Percentiles rank a stretch among this genome's conserved stretches.
These are phyloP conservation scores for Protobothrops flavoviridis DNA, from an alignment of 2,113 vertebrate species.

Conservation along the genomic window DNA sequence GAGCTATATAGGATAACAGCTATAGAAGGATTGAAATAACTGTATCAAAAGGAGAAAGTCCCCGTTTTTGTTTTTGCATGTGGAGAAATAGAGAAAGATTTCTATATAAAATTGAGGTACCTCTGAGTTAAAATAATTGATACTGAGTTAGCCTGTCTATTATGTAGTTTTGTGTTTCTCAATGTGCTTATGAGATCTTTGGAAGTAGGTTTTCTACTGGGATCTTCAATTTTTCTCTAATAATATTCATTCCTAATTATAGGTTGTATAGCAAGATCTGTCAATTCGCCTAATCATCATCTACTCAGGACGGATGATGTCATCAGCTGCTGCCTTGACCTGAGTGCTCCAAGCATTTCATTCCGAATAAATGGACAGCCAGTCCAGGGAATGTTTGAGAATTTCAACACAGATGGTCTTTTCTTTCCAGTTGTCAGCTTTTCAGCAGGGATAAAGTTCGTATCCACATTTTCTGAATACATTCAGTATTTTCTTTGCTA, in stretches of 20 bases:
- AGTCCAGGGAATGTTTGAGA: slow-evolving; percentile 98
- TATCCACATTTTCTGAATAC: slow-evolving; percentile 20
- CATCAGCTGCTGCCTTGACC: slow-evolving; percentile 94
- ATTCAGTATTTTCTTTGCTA: neutral
- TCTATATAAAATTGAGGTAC: neutral
- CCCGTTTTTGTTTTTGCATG: neutral
- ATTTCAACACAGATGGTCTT: slow-evolving; percentile 94
- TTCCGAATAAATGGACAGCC: slow-evolving; percentile 97
- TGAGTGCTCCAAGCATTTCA: slow-evolving; percentile 92
- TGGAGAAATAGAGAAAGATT: neutral
- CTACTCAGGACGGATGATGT: slow-evolving; percentile 87
- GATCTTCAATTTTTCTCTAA: neutral
- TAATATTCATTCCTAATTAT: neutral
- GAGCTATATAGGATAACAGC: neutral
- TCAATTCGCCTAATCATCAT: slow-evolving; percentile 92
- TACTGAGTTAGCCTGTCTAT: neutral
- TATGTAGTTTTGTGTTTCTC: neutral
- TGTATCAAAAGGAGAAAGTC: neutral
- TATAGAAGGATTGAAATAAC: neutral
- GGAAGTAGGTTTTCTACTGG: neutral
- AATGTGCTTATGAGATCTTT: neutral
- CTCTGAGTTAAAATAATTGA: neutral
- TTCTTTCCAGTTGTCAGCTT: slow-evolving; percentile 96
- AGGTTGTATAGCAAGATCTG: slow-evolving; percentile 89
- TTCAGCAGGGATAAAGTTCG: slow-evolving; percentile 94